phyloP scores from a whole-genome alignment of 2,797 vertebrate genomes.

The Gymnoscopelus braueri region DNA sequence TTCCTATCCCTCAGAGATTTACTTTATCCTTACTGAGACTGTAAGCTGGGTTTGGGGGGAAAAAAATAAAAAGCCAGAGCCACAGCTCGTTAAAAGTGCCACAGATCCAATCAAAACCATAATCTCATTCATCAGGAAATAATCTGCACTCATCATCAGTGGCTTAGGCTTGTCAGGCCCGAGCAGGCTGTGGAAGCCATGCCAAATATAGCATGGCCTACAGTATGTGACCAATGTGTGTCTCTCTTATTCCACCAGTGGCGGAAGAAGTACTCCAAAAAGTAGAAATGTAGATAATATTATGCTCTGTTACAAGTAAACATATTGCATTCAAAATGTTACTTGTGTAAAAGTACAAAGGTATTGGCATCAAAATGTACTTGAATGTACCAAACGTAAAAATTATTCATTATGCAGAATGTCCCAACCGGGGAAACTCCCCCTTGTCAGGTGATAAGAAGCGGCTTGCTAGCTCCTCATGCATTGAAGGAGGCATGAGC shows the following conservation, averaged over 20 bases:
- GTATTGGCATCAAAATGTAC: no score
- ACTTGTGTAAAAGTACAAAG: no score
- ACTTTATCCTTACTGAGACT: slow-evolving; percentile 3
- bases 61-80: neutral
- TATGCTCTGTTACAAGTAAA: no score
- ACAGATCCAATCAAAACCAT: slow-evolving; percentile 48
- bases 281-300: no score
- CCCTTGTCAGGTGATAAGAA: no score
- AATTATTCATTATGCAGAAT: no score
- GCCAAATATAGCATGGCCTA: slow-evolving; percentile 56
- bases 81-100: slow-evolving; percentile 32
- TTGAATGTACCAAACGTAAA: no score
- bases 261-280: no score
- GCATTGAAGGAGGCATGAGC: no score
- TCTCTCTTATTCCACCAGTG: slow-evolving; percentile 41
- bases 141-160: slow-evolving; percentile 55
- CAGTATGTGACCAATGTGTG: slow-evolving; percentile 42
- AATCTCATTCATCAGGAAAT: slow-evolving; percentile 47
- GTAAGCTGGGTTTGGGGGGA: neutral
- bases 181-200: slow-evolving; percentile 48
- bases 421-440: no score
- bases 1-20: neutral
- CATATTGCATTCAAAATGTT: no score
- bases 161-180: slow-evolving; percentile 55
- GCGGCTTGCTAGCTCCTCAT: no score